Base-by-base conservation (phyloP, 2,113 vertebrate species). In the Gnathonemus echidnorhynchus region DNA sequence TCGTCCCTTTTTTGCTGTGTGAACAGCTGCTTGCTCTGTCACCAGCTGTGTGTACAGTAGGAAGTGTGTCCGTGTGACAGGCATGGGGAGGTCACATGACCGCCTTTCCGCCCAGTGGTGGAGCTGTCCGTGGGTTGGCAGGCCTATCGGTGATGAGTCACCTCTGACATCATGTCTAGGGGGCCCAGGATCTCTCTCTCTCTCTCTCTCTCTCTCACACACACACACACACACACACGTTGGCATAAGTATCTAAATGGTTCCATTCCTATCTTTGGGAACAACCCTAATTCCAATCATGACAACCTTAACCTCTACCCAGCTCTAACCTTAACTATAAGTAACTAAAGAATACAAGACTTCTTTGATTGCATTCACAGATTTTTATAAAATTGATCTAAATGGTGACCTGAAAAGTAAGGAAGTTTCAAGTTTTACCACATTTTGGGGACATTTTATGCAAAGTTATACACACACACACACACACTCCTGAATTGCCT, bases 101-200 rank as follows among this genome's bases (percentile, higher is more conserved):
- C 49, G 7, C 80, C 83, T 88, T 89, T 74, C 89, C 70, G 8
- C 74, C 42, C 62, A 27, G 27, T 70, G 27, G 10, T 70, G n/a
- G 62, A n/a, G 62, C 10, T 13, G 62, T 3, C 62, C n/a, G 1
- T 4, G 62, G n/a, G 10, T 87, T 90, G 58, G 46, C 88, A 85
- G 92, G 42, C 39, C 89, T 89, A 86, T 48, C 15, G 11, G 17
- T 86, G 50, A 89, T 91, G 89, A 90, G 77, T 92, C 92, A 92
- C 87, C 86, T 89, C 90, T 93, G 93, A 94, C 93, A 93, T 93
- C 92, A 85, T 85, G 45, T 48, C 83, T 85, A 8, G 21, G 45
- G 21, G 3, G 7, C 19, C 21, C 45, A 46, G 45, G 80, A 2
- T 19, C 15, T 80, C 35, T 31, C 9, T 31, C 62, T 31, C 62